Base-by-base conservation (phyloP, 2,888 invertebrate genomes). In the Pammene aurita region DNA sequence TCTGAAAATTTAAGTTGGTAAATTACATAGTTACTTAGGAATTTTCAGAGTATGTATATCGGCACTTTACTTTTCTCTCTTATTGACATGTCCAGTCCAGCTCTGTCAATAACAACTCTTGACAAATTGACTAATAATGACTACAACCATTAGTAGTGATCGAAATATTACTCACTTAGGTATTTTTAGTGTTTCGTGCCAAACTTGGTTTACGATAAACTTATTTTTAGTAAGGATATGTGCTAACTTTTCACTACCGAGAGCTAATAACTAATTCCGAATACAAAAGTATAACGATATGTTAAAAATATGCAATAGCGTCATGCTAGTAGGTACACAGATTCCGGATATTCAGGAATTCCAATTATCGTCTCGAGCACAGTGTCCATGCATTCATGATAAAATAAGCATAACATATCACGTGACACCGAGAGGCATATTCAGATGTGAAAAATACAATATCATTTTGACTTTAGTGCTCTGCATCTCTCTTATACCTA, bases 341-440 rank as follows among this genome's bases (percentile, higher is more conserved):
- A 69, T 65, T 65, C 16, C 58, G 69, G 41, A 68, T 68, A 68
- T 58, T 64, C 58, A 50, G 38, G 69, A 44, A 55, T 69, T 60
- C 65, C 69, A 78, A 71, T 73, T 73, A 74, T n/a, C 61, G 55
- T 66, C 44, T 42, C 72, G 65, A 69, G 72, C 79, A 77, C 77
- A 56, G 78, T 77, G 75, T 75, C 71, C 64, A 62, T 69, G 54
- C 52, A 41, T 60, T 60, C 46, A 54, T 69, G 34, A 65, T 65
- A 69, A 60, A 65, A 64, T 69, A 65, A 65, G 60, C 62, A 62
- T 54, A 44, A 60, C 52, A 42, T 41, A 60, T 58, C 68, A 46
- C 46, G 18, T 16, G 69, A 54, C 60, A 54, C 54, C 44, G 57
- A 50, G 34, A 54, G n/a, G n/a, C 34, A 34, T 34, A 54, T 50